Base-by-base conservation (phyloP, 2,797 vertebrate species). In the Cirrhinus molitorella region DNA sequence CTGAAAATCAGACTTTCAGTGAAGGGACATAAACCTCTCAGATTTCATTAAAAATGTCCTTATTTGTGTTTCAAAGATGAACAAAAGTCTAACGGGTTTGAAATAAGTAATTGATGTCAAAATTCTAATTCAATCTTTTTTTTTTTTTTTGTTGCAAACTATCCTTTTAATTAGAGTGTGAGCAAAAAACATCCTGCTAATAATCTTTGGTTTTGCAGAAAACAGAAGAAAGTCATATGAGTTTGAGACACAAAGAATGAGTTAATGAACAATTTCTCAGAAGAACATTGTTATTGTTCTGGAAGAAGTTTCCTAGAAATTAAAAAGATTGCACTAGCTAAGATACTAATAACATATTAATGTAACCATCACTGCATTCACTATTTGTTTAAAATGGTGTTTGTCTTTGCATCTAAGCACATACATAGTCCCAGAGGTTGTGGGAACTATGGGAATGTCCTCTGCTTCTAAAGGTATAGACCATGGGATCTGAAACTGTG, bases 391-490 rank as follows among this genome's bases (percentile, higher is more conserved):
- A n/a, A n/a, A n/a, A n/a, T n/a, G n/a, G n/a, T 14, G 40, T 17
- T 10, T 3, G 8, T 25, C 17, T 40, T 19, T 45, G 40, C 19
- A 47, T n/a, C 53, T 10, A 2, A 23, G 9, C 63, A 90, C 95
- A 90, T 93, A 97, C 96, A 97, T 97, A 84, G 96, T 97, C 83
- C 96, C 96, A 80, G 96, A 97, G 67, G 96, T 97, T 47, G 96
- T 97, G 86, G 96, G 96, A 78, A 97, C 96, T 89, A 97, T 97
- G 59, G 96, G 96, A 81, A 97, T 97, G 89, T 97, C 96, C 88
- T 97, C 96, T 72, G 96, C 96, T 92, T 97, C 96, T 85, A 97
- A 88, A 37, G 96, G 96, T 89, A 97, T 96, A 0, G 96, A 97
- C 96, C 96, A 97, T 0, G 96, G 96, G 83, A 97, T 97, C 59